Evolutionary conservation across 1,140 invertebrate species (phyloP).

Genomic region (Drosophila jambulina): DNA sequence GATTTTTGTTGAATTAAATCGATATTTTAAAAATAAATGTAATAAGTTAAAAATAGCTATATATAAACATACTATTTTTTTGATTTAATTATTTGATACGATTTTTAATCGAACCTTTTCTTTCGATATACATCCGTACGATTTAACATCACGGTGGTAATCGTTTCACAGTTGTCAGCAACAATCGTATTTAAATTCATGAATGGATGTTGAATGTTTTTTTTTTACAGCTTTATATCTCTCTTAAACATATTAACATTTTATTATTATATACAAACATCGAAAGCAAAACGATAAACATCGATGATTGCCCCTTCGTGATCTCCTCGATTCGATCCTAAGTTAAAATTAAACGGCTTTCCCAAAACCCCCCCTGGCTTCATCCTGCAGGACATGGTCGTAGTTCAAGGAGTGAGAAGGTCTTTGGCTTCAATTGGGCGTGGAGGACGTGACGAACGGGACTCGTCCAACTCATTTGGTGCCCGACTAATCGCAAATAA

Average conservation of each 20-base stretch:
- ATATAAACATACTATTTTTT: too few species aligned
- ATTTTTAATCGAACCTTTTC: too few species aligned
- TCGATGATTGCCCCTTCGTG: neutral
- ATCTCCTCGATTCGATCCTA: neutral
- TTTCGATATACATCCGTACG: too few species aligned
- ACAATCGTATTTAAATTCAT: too few species aligned
- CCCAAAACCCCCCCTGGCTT: too few species aligned
- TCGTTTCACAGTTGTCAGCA: too few species aligned
- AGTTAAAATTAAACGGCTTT: neutral
- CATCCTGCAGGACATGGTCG: neutral
- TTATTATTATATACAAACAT: neutral
- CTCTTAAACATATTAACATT: neutral
- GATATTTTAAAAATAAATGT: too few species aligned
- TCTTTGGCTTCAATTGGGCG: conserved; percentile 16
- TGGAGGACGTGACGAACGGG: conserved; percentile 18
- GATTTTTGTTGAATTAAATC: too few species aligned
- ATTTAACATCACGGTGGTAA: too few species aligned
- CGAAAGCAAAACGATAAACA: neutral
- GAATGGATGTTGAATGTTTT: too few species aligned
- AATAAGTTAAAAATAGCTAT: too few species aligned
- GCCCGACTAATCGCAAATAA: conserved; percentile 72
- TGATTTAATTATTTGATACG: too few species aligned
- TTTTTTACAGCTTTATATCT: neutral
- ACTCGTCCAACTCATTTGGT: conserved; percentile 59
- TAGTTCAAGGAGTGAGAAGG: neutral